These are phyloP conservation scores for Notarius lentiginosus DNA, from an alignment of 2,113 vertebrate genomes.

Conservation along the genomic window DNA sequence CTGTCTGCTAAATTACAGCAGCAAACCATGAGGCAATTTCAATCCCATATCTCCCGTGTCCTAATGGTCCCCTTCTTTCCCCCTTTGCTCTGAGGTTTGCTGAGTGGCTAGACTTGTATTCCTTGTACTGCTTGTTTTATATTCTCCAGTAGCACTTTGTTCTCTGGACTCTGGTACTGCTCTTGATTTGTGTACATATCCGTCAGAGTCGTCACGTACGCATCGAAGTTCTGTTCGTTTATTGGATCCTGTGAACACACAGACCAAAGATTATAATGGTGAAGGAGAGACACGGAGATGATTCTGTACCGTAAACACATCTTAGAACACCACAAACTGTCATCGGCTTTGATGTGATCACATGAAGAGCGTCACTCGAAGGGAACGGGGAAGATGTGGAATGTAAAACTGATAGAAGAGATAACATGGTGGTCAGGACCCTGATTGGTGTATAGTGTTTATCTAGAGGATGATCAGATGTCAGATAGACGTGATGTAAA, in stretches of 20 bases:
- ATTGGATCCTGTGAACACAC: slow-evolving; percentile 87
- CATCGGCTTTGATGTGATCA: not conserved
- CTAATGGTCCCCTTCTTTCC: slow-evolving; percentile 48
- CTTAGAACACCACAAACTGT: not conserved
- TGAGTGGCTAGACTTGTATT: slow-evolving; percentile 92
- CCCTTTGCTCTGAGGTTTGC: slow-evolving; percentile 71
- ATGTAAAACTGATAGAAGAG: not conserved
- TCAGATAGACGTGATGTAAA: not conserved
- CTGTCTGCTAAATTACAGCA: slow-evolving; percentile 88
- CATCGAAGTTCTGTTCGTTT: slow-evolving; percentile 99
- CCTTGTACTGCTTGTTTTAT: slow-evolving; percentile 99
- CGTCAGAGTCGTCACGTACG: slow-evolving; percentile 97
- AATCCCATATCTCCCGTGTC: slow-evolving; percentile 66
- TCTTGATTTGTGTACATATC: slow-evolving; percentile 99
- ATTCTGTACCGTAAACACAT: slow-evolving; percentile 1
- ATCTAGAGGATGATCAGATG: not conserved
- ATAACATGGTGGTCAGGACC: not conserved
- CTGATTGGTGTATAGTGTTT: not conserved
- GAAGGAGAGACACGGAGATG: not conserved
- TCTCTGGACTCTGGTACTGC: slow-evolving; percentile 98
- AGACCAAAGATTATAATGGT: slow-evolving; percentile 15
- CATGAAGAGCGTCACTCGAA: not conserved
- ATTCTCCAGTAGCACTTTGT: slow-evolving; percentile 98
- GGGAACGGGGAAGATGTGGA: not conserved
- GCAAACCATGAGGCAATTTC: slow-evolving; percentile 77